phyloP scores from a whole-genome alignment of 2,113 vertebrate species.

The Stigmatopora argus region DNA sequence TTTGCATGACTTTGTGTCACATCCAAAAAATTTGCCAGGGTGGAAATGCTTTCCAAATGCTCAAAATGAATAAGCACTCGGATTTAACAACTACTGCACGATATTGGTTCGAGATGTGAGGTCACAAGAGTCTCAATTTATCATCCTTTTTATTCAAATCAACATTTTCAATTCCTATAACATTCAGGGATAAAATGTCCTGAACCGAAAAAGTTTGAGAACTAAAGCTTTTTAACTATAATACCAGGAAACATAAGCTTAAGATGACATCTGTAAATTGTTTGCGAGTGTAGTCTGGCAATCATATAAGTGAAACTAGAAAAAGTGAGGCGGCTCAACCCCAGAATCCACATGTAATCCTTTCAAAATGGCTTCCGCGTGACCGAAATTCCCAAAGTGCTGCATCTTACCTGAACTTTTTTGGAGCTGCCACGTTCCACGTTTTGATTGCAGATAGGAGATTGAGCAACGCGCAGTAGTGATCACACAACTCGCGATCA shows the following conservation, averaged over 20 bases:
- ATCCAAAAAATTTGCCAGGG: not conserved
- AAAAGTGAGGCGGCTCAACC: conserved; percentile 19
- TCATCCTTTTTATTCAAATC: no score
- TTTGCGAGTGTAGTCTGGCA: conserved; percentile 10
- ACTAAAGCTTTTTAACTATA: not conserved
- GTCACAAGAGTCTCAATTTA: not conserved
- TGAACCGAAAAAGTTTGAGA: no score
- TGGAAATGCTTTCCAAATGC: not conserved
- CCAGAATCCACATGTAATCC: conserved; percentile 26
- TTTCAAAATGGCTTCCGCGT: conserved; percentile 26
- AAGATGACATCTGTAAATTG: not conserved
- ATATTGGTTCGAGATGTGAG: not conserved
- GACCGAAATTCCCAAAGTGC: conserved; percentile 12
- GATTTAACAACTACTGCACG: not conserved
- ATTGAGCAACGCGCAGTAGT: no score
- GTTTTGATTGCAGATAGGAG: no score
- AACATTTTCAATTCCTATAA: no score
- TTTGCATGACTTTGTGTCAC: not conserved
- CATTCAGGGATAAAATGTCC: no score
- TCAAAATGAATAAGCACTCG: not conserved
- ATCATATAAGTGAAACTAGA: conserved; percentile 4
- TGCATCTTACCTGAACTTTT: not conserved
- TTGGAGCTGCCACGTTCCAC: not conserved
- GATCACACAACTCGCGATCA: no score
- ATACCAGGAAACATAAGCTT: not conserved